A percentile compares a stretch with the other conserved stretches of the same genome.
phyloP scores from a whole-genome alignment of 2,797 vertebrate genomes.

The Rhinophrynus dorsalis region DNA sequence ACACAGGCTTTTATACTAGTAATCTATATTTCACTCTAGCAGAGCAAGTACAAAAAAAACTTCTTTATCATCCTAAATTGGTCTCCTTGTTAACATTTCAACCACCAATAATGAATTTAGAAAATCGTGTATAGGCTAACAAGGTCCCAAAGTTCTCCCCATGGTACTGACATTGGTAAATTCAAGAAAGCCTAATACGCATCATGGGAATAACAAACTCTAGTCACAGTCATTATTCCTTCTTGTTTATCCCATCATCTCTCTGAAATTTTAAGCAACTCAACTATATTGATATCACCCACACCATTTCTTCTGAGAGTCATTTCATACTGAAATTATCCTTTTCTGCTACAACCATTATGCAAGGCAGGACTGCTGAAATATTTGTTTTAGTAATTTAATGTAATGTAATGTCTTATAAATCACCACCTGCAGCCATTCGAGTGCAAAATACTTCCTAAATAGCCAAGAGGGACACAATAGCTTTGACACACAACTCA shows the following conservation, averaged over 20 bases:
- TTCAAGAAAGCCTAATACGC: constrained; percentile 29
- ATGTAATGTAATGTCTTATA: constrained; percentile 26
- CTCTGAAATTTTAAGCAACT: not conserved
- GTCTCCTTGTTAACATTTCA: constrained; percentile 16
- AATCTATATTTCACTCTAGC: too few relatives aligned
- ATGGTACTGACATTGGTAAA: constrained; percentile 15
- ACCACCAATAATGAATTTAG: constrained; percentile 12
- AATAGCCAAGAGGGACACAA: constrained; percentile 22
- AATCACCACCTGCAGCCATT: constrained; percentile 8
- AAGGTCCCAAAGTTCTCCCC: constrained; percentile 37
- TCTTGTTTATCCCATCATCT: constrained; percentile 3
- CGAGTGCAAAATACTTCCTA: constrained; percentile 13
- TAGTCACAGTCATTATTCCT: constrained; percentile 8
- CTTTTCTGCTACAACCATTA: constrained; percentile 11
- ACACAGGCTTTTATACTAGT: too few relatives aligned
- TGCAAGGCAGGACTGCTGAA: not conserved
- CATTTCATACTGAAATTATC: constrained; percentile 27
- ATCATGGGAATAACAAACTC: not conserved
- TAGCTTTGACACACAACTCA: not conserved
- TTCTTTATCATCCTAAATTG: constrained; percentile 39
- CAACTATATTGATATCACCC: constrained; percentile 11
- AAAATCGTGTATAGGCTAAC: constrained; percentile 33
- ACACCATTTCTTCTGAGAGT: constrained; percentile 17
- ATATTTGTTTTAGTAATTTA: constrained; percentile 46
- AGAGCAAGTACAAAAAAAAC: too few relatives aligned